Base-by-base conservation (phyloP, 2,888 invertebrate species). In the Cryptophagus acutangulus region DNA sequence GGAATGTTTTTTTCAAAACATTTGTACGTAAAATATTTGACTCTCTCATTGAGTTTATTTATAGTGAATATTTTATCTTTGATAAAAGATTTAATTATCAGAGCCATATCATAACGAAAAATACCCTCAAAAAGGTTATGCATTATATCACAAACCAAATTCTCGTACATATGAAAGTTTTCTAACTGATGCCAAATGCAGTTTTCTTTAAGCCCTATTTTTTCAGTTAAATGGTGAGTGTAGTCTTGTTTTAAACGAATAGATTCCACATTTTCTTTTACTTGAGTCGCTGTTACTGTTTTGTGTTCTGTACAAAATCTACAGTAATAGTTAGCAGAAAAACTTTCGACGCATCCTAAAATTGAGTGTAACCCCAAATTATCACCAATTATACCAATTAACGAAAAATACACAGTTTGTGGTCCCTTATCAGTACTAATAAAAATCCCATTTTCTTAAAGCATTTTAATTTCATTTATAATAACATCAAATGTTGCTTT, bases 111-210 rank as follows among this genome's bases (percentile, higher is more conserved):
- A 47, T 61, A 58, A 33, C 58, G 37, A 35, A 46, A 46, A 16
- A 59, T 40, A 13, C 59, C 57, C 38, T 58, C 53, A 43, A 42
- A 52, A 15, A 59, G 33, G 40, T 64, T 60, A 34, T 64, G 63
- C 58, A 62, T 58, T n/a, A 61, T 46, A 41, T 63, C 64, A 46
- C 54, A 55, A 5, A 48, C 47, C 8, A 50, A 18, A 48, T 62
- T 64, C 17, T 47, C 40, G 34, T 54, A 55, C 28, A 49, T 37
- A 51, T 64, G 58, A 54, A 58, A 61, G 45, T 46, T 40, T 13
- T 41, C 20, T 31, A 52, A 36, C 10, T 38, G 28, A 51, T 62
- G 46, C 48, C 55, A 62, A 20, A 56, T 38, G 41, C 57, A 57
- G 15, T 45, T 30, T 45, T 52, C 51, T 40, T 55, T 58, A 14